Base-by-base conservation (phyloP, 2,113 vertebrate species). In the Carassius carassius region DNA sequence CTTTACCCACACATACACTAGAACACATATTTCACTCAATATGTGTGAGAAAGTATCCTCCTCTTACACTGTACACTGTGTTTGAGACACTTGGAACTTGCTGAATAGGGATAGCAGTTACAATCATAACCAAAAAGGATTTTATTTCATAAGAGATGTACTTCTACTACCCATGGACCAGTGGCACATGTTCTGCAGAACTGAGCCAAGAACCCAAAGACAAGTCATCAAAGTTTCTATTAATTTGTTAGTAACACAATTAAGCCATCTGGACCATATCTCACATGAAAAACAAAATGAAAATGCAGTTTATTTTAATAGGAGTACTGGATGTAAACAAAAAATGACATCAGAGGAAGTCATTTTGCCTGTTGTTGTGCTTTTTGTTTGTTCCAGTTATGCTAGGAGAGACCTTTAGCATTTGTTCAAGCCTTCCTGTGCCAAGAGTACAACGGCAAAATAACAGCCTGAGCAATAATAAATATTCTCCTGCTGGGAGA, bases 371-470 rank as follows among this genome's bases (percentile, higher is more conserved):
- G 65, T 82, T 60, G 85, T 62, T 78, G 73, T 82, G 37, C 47
- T 32, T 63, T 74, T 41, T 78, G 82, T 72, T 86, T 86, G 78
- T 86, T 84, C 82, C 62, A 4, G 56, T 74, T 73, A 56, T 78
- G 67, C 70, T 76, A 85, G 78, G 75, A 54, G 23, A 54, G 73
- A 84, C 78, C 78, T 62, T 69, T 73, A 65, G 60, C 49, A 78
- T 84, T 87, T 84, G n/a, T 86, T 70, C 47, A 87, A 86, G 51
- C 47, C 58, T 87, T 89, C 87, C 87, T 82, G 65, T 85, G 76
- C 84, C 54, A 87, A 73, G 44, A 65, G 47, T 51, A 70, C 72
- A 82, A 25, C 0, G 8, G 5, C 54, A 77, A 78, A 84, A 84
- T 49, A 78, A 84, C 75, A 54, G 72, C 41, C 67, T 67, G 60